Percentiles rank a stretch among this genome's conserved stretches.
Evolutionary conservation across 35 echinoderm and acorn worm genomes (phyloP).

Genomic region (Heliocidaris erythrogramma): DNA sequence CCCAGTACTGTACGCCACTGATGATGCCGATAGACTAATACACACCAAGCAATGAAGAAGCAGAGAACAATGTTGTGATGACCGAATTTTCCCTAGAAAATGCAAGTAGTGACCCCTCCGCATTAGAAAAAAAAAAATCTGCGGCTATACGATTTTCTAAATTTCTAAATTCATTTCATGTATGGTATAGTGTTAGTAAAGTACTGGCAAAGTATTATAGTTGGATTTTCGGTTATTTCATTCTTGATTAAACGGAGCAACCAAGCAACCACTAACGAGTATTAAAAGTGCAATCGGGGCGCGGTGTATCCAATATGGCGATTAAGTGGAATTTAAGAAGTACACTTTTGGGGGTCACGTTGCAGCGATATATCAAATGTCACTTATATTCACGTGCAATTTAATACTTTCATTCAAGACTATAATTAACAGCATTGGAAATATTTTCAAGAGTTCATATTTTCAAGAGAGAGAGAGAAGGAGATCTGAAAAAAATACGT

Average conservation of each 20-base stretch:
- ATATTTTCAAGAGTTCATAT: neutral
- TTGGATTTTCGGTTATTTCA: neutral
- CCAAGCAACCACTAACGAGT: neutral
- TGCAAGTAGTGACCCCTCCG: too few species aligned
- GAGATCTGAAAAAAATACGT: neutral
- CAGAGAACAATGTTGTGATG: too few species aligned
- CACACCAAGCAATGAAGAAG: too few species aligned
- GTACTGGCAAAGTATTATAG: neutral
- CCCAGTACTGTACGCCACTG: too few species aligned
- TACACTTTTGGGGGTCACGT: neutral
- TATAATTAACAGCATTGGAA: neutral
- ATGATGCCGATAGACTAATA: too few species aligned
- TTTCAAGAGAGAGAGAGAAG: neutral
- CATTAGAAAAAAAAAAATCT: too few species aligned
- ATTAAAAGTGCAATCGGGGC: neutral
- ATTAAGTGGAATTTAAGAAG: slow-evolving; percentile 10
- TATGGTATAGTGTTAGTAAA: neutral
- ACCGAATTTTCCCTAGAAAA: too few species aligned
- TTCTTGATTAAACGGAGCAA: too few species aligned
- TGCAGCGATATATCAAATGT: neutral
- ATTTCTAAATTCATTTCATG: too few species aligned
- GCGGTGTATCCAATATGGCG: neutral
- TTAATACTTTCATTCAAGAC: neutral
- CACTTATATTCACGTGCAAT: neutral
- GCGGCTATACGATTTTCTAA: too few species aligned